Conservation (phyloP, 2,113 vertebrate genomes). For the Ochotona curzoniae region DNA sequence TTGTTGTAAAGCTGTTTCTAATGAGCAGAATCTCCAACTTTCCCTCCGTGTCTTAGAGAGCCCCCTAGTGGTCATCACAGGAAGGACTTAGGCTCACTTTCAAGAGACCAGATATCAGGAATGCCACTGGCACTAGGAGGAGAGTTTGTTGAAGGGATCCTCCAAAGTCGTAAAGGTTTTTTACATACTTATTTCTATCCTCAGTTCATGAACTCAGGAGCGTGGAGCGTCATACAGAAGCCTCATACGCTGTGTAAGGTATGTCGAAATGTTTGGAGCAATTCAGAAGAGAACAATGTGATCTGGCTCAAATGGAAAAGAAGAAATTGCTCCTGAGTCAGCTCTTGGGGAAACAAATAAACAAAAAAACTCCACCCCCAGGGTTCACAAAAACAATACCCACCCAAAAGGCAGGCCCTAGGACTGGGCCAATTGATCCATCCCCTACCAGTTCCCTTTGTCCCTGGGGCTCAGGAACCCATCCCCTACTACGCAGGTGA, state of each 20-base stretch:
- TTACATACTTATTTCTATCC: conserved; percentile 42
- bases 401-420: too few species aligned
- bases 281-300: neutral
- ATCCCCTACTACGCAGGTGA: too few species aligned
- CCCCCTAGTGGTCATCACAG: neutral
- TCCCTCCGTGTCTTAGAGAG: neutral
- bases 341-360: neutral
- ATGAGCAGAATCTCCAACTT: neutral
- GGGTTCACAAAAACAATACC: too few species aligned
- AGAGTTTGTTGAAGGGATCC: neutral
- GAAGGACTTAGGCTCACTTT: neutral
- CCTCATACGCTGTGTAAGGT: neutral
- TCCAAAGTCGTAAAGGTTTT: neutral
- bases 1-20: neutral
- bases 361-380: neutral
- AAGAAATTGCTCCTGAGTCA: neutral
- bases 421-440: too few species aligned
- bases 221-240: neutral
- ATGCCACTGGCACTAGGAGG: neutral
- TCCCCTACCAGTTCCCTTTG: too few species aligned
- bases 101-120: neutral
- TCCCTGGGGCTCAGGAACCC: too few species aligned
- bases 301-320: neutral
- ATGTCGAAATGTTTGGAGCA: neutral
- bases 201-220: conserved; percentile 58